These are phyloP conservation scores for Lobophora halterata DNA, from an alignment of 2,888 invertebrate genomes.

Conservation along the genomic window DNA sequence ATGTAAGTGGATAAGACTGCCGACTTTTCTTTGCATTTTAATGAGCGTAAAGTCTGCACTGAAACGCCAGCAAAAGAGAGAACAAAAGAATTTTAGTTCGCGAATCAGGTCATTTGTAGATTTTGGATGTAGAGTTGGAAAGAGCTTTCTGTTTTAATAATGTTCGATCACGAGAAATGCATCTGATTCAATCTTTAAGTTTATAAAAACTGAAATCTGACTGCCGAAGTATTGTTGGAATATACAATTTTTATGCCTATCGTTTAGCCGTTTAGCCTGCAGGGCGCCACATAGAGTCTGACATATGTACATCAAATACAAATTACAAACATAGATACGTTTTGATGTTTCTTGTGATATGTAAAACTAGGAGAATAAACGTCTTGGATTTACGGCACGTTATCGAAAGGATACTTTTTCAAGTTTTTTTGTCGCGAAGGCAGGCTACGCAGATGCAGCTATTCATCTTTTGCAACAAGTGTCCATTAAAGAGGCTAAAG, in stretches of 20 bases:
- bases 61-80: conserved; percentile 12
- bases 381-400: conserved; percentile 23
- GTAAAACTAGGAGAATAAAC: conserved; percentile 5
- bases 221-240: no score
- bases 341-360: no score
- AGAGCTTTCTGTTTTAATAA: conserved; percentile 15
- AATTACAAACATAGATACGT: no score
- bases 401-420: conserved; percentile 19
- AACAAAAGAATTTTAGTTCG: conserved; percentile 21
- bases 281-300: no score
- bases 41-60: conserved; percentile 20
- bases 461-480: conserved; percentile 29
- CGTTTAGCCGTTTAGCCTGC: no score
- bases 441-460: conserved; percentile 4
- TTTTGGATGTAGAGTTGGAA: conserved; percentile 11
- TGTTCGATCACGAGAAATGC: no score
- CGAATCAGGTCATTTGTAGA: conserved; percentile 24
- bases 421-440: conserved; percentile 21
- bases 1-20: conserved; percentile 14
- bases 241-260: no score
- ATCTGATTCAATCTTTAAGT: no score
- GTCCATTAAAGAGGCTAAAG: conserved; percentile 29
- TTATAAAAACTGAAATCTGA: no score
- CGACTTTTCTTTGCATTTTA: conserved; percentile 20
- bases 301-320: no score